Base-by-base conservation (phyloP, 2,113 vertebrate species). In the Lota lota region DNA sequence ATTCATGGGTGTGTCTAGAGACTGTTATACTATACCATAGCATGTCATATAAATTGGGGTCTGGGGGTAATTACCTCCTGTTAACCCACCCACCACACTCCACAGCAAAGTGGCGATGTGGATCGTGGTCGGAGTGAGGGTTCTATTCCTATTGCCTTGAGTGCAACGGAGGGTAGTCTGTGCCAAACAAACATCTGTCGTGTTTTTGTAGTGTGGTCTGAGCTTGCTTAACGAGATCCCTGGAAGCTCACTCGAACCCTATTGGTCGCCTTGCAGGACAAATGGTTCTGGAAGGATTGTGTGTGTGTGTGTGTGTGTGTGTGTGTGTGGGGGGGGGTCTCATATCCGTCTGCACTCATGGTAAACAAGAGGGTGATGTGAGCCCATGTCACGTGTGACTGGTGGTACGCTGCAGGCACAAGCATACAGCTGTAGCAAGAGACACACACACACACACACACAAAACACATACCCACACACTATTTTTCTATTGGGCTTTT, bases 111-210 rank as follows among this genome's bases (percentile, higher is more conserved):
- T 72, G 70, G 68, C 69, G 73, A 84, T 83, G 80, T 81, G 77
- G 72, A 89, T 81, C 77, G 78, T 67, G 72, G 66, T 75, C 79
- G 81, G 72, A 80, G 70, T 72, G 76, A 72, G 73, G 67, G 70
- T 79, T 84, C 87, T 91, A 91, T 92, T 91, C 84, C 88, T 86
- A 78, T 74, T 47, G 76, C 79, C 83, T 76, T 63, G 57, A 77
- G 73, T 64, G 69, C 78, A 86, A 80, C 75, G 74, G 72, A 79
- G 72, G 74, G 81, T 78, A 87, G 77, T 82, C 68, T 56, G 82
- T n/a, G 67, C 70, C 84, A 90, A 89, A 89, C 89, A 91, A 91
- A 90, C 87, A 90, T 92, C 90, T 92, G 90, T 90, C 91, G 71
- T 83, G 83, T 90, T 91, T 88, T 85, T 47, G 40, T 71, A 81